phyloP scores from a whole-genome alignment of 2,888 invertebrate genomes.

The Scaptomyza cyrtandrae region DNA sequence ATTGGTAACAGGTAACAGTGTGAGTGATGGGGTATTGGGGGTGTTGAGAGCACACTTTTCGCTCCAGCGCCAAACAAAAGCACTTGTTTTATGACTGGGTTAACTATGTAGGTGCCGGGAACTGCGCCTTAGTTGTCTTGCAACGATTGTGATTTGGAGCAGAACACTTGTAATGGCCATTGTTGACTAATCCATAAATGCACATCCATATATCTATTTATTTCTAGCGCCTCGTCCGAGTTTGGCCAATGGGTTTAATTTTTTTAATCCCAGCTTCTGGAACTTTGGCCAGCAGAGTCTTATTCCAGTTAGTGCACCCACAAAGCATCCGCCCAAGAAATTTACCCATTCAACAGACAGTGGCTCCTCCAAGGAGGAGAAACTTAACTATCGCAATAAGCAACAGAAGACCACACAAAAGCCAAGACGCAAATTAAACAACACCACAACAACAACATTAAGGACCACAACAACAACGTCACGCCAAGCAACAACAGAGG shows the following conservation, averaged over 20 bases:
- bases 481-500: constrained; percentile 59
- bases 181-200: constrained; percentile 45
- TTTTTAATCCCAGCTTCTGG: constrained; percentile 77
- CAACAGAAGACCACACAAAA: constrained; percentile 50
- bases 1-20: constrained; percentile 20
- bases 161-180: constrained; percentile 70
- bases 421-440: constrained; percentile 16
- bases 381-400: constrained; percentile 46
- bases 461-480: constrained; percentile 36
- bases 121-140: constrained; percentile 74
- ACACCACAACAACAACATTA: constrained; percentile 33
- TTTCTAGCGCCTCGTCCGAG: constrained; percentile 68
- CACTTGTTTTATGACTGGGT: constrained; percentile 47
- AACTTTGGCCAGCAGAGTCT: constrained; percentile 73
- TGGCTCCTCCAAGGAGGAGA: constrained; percentile 58
- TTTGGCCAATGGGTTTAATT: constrained; percentile 74
- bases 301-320: constrained; percentile 52
- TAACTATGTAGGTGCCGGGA: constrained; percentile 56
- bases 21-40: not conserved
- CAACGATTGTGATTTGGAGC: constrained; percentile 74
- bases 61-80: constrained; percentile 50
- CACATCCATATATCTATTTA: constrained; percentile 3
- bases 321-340: constrained; percentile 67
- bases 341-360: constrained; percentile 37
- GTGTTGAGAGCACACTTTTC: constrained; percentile 31